Base-by-base conservation (phyloP, 2,113 vertebrate species). In the Zosterops pallidus region DNA sequence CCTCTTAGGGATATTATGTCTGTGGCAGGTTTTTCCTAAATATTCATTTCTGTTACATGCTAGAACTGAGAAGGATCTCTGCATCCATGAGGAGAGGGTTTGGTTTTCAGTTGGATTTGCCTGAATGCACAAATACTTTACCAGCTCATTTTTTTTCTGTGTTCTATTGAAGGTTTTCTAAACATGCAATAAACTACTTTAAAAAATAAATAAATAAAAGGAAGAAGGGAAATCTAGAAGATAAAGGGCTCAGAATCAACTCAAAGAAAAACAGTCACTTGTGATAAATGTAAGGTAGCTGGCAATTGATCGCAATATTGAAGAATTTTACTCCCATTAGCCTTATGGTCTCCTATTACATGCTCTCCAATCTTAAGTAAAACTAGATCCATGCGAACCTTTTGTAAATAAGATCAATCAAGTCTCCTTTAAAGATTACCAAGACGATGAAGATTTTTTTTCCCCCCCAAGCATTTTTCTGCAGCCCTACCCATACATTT, bases 401-500 rank as follows among this genome's bases (percentile, higher is more conserved):
- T 94, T 81, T 94, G 85, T 93, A 95, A 97, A 95, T 88, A 92
- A 92, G 86, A 92, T 94, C 90, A 88, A 53, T 96, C 71, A 92
- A 92, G 71, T 28, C 71, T 87, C 44, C 60, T 86, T 88, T 94
- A 92, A 91, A 91, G 71, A 76, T 80, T 65, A 76, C 23, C 9
- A 12, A 37, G 74, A 56, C 59, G 85, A 85, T 92, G 74, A 92
- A 88, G 93, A 79, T 6, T 5, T 80, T 95, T 89, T 70, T 8
- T 6, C 11, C 74, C 78, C 9, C 11, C 74, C 78, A 67, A 67
- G 37, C 31, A 15, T 50, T 90, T 50, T 55, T 96, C 55, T 72
- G 63, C 62, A 92, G 37, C 24, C n/a, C 31, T 74, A 26, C 8
- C 46, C 23, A 4, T 42, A 31, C 9, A 4, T 82, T 89, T 57